Evolutionary conservation across 2,113 vertebrate species (phyloP).

Genomic region (Paradisaea rubra): DNA sequence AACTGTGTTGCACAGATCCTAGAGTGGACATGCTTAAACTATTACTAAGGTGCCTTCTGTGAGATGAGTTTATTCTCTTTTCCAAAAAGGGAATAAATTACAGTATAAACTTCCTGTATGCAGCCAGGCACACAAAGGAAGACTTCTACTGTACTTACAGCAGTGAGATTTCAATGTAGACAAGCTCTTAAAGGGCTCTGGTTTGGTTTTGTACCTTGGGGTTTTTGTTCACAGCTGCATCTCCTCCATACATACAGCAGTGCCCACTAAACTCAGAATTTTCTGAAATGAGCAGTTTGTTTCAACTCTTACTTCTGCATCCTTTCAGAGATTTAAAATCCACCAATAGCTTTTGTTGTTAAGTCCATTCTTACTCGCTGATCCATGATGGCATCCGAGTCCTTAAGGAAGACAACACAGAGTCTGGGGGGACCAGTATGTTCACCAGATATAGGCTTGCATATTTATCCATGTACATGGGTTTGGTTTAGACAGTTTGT

Average conservation of each 20-base stretch:
- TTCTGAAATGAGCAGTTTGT: not conserved
- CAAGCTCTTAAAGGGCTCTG: not conserved
- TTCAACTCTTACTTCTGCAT: not conserved
- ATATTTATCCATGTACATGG: not conserved
- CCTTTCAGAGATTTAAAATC: not conserved
- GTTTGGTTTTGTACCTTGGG: not conserved
- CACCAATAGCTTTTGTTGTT: not conserved
- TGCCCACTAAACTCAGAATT: not conserved
- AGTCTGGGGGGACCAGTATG: not conserved
- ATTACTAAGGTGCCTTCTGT: not conserved
- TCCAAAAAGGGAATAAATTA: not conserved
- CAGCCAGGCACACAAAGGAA: not conserved
- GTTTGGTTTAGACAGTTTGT: not conserved
- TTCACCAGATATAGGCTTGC: not conserved
- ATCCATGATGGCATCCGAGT: not conserved
- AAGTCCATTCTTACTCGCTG: not conserved
- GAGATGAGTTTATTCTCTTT: not conserved
- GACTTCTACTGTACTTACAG: not conserved
- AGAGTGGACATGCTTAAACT: not conserved
- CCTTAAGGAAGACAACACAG: not conserved
- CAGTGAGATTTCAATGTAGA: not conserved
- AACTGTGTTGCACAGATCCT: not conserved
- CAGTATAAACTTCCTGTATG: not conserved
- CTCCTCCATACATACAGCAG: not conserved
- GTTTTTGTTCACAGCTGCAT: not conserved